Evolutionary conservation across 2,888 invertebrate species (phyloP).

Genomic region (Ethmia dodecea): DNA sequence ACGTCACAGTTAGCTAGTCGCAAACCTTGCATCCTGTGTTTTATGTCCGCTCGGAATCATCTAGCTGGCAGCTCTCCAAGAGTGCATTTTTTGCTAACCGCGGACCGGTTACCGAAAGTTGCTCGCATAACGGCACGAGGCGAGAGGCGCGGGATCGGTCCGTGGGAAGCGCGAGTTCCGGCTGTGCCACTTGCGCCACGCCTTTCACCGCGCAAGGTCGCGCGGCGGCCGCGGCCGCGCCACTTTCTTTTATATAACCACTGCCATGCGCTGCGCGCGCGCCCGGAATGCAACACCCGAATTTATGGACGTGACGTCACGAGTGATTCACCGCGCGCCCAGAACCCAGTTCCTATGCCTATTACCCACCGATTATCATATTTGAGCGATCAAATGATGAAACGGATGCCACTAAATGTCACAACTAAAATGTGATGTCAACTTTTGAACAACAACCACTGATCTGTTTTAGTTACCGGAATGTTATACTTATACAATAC

Average conservation of each 20-base stretch:
- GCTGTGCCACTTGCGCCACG: slow-evolving; percentile 69
- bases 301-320: slow-evolving; percentile 68
- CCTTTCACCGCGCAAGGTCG: slow-evolving; percentile 76
- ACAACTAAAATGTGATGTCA: too few relatives aligned
- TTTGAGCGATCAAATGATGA: not conserved
- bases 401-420: too few relatives aligned
- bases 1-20: slow-evolving; percentile 22
- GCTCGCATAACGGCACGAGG: slow-evolving; percentile 45
- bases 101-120: slow-evolving; percentile 60
- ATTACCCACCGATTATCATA: slow-evolving; percentile 15
- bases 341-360: slow-evolving; percentile 18
- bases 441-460: too few relatives aligned
- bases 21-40: slow-evolving; percentile 37
- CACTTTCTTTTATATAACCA: slow-evolving; percentile 75
- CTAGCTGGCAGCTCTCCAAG: slow-evolving; percentile 36
- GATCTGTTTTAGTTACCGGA: too few relatives aligned
- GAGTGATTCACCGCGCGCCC: slow-evolving; percentile 52
- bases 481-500: too few relatives aligned
- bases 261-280: slow-evolving; percentile 25
- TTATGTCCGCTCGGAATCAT: slow-evolving; percentile 34
- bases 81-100: slow-evolving; percentile 40
- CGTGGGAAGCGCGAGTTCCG: slow-evolving; percentile 74
- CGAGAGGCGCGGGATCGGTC: slow-evolving; percentile 48
- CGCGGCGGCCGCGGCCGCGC: slow-evolving; percentile 68
- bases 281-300: slow-evolving; percentile 67